Evolutionary conservation across 2,888 invertebrate species (phyloP).

Genomic region (Idaea aversata): DNA sequence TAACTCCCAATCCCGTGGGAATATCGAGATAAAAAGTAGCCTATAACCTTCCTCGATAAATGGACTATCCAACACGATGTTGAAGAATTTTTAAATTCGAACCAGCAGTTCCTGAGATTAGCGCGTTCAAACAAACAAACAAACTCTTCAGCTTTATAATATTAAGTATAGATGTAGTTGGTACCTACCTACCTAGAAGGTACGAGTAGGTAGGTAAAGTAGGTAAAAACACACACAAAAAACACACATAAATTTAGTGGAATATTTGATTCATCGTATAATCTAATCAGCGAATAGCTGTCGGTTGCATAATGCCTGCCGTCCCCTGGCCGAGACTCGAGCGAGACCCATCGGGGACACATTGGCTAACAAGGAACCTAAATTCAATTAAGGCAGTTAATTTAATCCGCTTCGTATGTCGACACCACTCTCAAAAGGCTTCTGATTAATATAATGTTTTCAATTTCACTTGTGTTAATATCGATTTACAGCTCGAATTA

Average conservation of each 20-base stretch:
- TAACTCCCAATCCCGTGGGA: too few species aligned
- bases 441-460: slow-evolving; percentile 57
- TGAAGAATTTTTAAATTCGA: too few species aligned
- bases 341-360: slow-evolving; percentile 52
- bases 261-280: slow-evolving; percentile 39
- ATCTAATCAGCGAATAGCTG: slow-evolving; percentile 28
- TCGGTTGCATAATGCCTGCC: slow-evolving; percentile 35
- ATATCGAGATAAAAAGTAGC: too few species aligned
- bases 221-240: slow-evolving; percentile 25
- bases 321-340: slow-evolving; percentile 15
- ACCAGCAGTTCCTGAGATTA: too few species aligned
- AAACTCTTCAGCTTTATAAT: too few species aligned
- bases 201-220: too few species aligned
- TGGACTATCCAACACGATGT: too few species aligned
- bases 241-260: slow-evolving; percentile 30
- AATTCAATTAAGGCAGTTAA: slow-evolving; percentile 80
- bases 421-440: slow-evolving; percentile 57
- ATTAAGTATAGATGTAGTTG: too few species aligned
- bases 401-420: slow-evolving; percentile 75
- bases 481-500: background rate
- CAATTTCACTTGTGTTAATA: background rate
- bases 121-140: too few species aligned
- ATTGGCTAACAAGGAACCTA: slow-evolving; percentile 74
- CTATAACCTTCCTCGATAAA: too few species aligned
- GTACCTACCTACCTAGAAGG: too few species aligned